Percentiles rank a stretch among this genome's conserved stretches.
Conservation (phyloP, 2,888 invertebrate species). For the Calephelis perditalis region DNA sequence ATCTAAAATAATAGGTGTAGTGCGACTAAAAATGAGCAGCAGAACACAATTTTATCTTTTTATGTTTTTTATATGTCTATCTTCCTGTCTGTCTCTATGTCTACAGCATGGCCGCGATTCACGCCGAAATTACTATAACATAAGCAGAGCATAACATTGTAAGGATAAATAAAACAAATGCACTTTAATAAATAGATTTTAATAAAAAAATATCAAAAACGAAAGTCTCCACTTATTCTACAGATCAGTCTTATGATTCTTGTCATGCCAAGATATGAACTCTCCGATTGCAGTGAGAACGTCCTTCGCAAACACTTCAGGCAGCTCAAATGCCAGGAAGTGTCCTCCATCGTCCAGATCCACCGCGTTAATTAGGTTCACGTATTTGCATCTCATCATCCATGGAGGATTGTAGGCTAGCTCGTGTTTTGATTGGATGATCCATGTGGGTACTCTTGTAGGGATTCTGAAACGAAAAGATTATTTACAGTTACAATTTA, state of each 20-base stretch:
- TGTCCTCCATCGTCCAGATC: constrained; percentile 86
- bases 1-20: no score
- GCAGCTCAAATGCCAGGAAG: constrained; percentile 90
- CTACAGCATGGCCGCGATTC: no score
- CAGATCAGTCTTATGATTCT: constrained; percentile 30
- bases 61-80: no score
- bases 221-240: constrained; percentile 14
- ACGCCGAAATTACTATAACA: no score
- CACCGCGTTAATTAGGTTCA: constrained; percentile 81
- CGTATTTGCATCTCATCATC: constrained; percentile 76
- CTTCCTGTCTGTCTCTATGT: no score
- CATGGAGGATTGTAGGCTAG: constrained; percentile 77
- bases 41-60: no score
- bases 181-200: no score
- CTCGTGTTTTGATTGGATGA: constrained; percentile 80
- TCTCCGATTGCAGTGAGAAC: constrained; percentile 61
- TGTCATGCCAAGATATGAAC: constrained; percentile 42
- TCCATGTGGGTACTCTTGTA: constrained; percentile 68
- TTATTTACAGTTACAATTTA: not conserved
- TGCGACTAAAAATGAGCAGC: no score
- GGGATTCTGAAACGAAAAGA: constrained; percentile 69
- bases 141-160: no score
- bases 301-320: constrained; percentile 82
- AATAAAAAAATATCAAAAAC: no score
- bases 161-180: no score